phyloP scores from a whole-genome alignment of 1,140 invertebrate genomes.

The Dinoponera quadriceps region DNA sequence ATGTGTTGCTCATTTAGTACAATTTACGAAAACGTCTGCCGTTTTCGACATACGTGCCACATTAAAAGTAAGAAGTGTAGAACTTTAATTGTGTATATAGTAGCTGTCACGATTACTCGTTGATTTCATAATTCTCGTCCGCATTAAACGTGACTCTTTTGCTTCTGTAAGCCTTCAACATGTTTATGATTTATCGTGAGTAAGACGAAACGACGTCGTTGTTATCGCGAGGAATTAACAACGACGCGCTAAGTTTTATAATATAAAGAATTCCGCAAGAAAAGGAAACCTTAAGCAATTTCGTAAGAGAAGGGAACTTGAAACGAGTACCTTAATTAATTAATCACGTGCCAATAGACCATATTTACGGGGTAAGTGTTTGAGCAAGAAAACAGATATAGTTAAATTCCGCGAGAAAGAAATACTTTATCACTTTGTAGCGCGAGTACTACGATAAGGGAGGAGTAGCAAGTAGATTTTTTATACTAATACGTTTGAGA shows the following conservation, averaged over 20 bases:
- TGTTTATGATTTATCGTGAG: slow-evolving; percentile 18
- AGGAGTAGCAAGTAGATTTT: slow-evolving; percentile 8
- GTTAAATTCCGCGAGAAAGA: neutral
- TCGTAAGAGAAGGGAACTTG: too few species aligned
- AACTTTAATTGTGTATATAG: slow-evolving; percentile 38
- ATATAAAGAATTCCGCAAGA: neutral
- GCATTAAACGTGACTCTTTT: neutral
- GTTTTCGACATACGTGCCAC: slow-evolving; percentile 44
- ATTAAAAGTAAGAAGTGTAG: slow-evolving; percentile 30
- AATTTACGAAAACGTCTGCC: slow-evolving; percentile 15
- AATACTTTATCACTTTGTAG: slow-evolving; percentile 5
- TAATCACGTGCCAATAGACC: slow-evolving; percentile 29
- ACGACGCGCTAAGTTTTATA: neutral
- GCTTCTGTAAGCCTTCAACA: slow-evolving; percentile 13
- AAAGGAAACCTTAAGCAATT: too few species aligned
- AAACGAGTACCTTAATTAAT: slow-evolving; percentile 8
- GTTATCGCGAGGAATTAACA: neutral
- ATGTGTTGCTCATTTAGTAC: slow-evolving; percentile 11
- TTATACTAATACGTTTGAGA: slow-evolving; percentile 37
- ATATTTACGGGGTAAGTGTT: slow-evolving; percentile 25
- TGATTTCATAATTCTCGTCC: slow-evolving; percentile 30
- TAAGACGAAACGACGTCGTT: slow-evolving; percentile 2
- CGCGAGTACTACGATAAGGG: neutral
- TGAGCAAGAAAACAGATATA: neutral
- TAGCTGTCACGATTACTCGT: slow-evolving; percentile 19